Evolutionary conservation across 2,113 vertebrate species (phyloP).

Genomic region (Megaptera novaeangliae): DNA sequence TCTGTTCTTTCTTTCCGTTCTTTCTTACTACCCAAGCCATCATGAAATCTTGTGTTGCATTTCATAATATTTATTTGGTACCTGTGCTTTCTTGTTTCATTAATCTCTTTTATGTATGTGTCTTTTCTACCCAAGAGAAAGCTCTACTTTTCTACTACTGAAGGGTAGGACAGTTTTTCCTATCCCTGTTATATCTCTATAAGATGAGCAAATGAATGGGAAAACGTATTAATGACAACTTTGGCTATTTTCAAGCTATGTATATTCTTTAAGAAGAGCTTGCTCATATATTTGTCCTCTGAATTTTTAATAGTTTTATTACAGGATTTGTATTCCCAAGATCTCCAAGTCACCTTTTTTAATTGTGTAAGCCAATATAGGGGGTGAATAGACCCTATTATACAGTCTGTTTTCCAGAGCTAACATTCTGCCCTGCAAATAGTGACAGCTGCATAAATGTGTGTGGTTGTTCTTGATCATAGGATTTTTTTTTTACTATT

Average conservation of each 20-base stretch:
- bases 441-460: background rate
- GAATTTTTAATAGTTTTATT: background rate
- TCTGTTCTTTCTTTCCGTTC: background rate
- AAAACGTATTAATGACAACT: background rate
- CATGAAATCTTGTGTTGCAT: background rate
- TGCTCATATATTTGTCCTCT: background rate
- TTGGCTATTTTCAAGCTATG: background rate
- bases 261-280: background rate
- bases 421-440: background rate
- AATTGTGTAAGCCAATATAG: background rate
- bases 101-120: background rate
- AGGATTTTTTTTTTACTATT: background rate
- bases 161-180: background rate
- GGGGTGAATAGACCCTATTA: background rate
- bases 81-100: background rate
- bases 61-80: background rate
- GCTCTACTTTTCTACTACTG: background rate
- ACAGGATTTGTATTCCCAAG: background rate
- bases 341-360: background rate
- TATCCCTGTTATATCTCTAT: accelerated
- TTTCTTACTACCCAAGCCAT: background rate
- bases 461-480: background rate
- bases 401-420: background rate
- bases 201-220: background rate
- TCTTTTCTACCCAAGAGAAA: background rate